Evolutionary conservation across 53 echinoderm and acorn worm genomes (phyloP), one percentile per base, ranked within the genome.

Genomic region (Crossaster papposus): DNA sequence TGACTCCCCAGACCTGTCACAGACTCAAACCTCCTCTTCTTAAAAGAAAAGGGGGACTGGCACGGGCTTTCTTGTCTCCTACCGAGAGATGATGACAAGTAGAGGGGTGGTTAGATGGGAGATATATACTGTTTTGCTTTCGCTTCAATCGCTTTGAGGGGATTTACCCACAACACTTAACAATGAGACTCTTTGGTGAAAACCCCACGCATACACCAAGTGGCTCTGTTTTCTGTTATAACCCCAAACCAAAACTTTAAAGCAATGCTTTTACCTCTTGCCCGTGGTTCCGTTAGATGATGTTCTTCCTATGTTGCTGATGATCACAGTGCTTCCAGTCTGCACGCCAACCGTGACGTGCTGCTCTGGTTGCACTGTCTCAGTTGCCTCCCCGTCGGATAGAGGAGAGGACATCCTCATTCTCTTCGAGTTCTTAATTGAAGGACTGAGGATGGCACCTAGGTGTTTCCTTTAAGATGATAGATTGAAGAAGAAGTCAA

Each of bases 1-100:
- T 9, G 20, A 74, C 22, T 80, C 54, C 13, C 31, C 4, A 23
- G 58, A 11, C 31, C 0, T 34, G n/a, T 24, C 51, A 51, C 8
- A 24, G 58, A 54, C 14, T 58, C 80, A 2, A 80, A 54, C 58
- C 31, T 80, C 33, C 80, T 54, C 58, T 80, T 80, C 80, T 80
- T 80, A 58, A 80, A 80, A 2, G 80, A 58, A 28, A 80, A 58
- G 4, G 34, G 28, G 36, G 4, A 9, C 31, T 74, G 74, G 31
- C 34, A 0, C 17, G 35, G 15, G 24, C 14, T 18, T 74, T 0
- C 14, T 14, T 36, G 34, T 32, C 34, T 74, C 31, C 35, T 35
- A 18, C 10, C 3, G 31, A 74, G 71, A 62, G 17, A 23, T 2
- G 62, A 62, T 62, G 62, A 23, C 3, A 62, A 62, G 4, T 14